Evolutionary conservation across 2,888 invertebrate species (phyloP), one percentile per base, ranked within the genome.

Genomic region (Eupithecia abbreviata): DNA sequence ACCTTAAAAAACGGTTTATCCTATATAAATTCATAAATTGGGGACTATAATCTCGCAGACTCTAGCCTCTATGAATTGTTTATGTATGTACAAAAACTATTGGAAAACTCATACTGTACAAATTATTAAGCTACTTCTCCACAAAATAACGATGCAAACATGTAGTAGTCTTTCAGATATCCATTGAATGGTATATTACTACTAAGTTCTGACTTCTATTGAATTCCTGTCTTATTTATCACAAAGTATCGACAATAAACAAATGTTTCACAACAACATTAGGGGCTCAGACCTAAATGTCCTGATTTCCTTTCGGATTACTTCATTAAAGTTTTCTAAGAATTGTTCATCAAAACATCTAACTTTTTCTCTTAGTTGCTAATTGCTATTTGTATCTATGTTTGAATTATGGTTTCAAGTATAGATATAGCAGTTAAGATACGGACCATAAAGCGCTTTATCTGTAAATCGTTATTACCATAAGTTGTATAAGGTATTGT

Each of bases 211-310:
- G 15, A n/a, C n/a, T n/a, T n/a, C 55, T 6, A n/a, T 55, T 55
- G 55, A 55, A 55, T 55, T 55, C 55, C 55, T 55, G 55, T 55
- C 55, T n/a, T 55, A 55, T n/a, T 55, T n/a, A n/a, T n/a, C n/a
- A n/a, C n/a, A n/a, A n/a, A n/a, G n/a, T n/a, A 80, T 83, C 80
- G 76, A 82, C 81, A 83, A 80, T 83, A 82, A 85, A 86, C 84
- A 86, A 84, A 58, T 58, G 18, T 18, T 81, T 76, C 72, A 82
- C 81, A 82, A 85, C 80, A 84, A 84, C 79, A 83, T 83, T 79
- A 73, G 75, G 76, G 75, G 79, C 18, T 74, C 71, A 49, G 66
- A 51, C 68, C 71, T 51, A 75, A 74, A 68, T 13, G 71, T 71
- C 65, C 71, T 51, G 30, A 65, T 65, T 72, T 75, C 76, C 45